phyloP scores from a whole-genome alignment of 2,113 vertebrate genomes.

The Tragelaphus imberbis region DNA sequence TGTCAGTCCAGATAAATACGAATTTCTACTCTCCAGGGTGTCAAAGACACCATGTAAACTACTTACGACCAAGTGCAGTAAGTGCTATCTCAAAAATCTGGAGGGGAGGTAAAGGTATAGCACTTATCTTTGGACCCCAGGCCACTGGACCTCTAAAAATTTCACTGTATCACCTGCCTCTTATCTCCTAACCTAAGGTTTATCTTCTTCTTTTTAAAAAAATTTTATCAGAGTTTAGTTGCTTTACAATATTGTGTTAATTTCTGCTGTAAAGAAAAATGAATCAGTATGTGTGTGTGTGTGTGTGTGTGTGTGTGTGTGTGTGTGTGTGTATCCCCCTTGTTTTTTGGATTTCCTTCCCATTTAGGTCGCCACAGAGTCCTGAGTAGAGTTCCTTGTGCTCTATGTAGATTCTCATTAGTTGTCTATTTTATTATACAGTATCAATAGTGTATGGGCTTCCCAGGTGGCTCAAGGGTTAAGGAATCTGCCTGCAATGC shows the following conservation, averaged over 20 bases:
- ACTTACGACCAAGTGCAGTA: no score
- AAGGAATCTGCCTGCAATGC: background rate
- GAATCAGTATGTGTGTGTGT: background rate
- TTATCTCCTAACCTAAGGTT: background rate
- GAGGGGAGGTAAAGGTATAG: background rate
- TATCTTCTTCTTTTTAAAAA: background rate
- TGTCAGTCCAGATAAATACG: background rate
- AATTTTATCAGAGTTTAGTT: background rate
- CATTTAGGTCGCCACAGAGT: background rate
- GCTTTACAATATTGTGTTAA: background rate
- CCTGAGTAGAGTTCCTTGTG: background rate
- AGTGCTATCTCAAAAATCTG: background rate
- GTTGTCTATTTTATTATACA: background rate
- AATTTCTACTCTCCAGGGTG: background rate
- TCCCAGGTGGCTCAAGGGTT: background rate
- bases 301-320: background rate
- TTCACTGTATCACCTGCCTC: background rate
- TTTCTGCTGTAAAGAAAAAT: background rate
- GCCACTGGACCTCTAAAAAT: background rate
- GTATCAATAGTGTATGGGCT: background rate
- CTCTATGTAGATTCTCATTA: background rate
- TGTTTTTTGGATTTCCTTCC: background rate
- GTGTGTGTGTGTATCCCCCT: rapidly evolving
- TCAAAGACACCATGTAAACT: background rate
- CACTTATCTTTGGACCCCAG: background rate